phyloP scores from a whole-genome alignment of 2,113 vertebrate species.

The Australoheros scitulus region DNA sequence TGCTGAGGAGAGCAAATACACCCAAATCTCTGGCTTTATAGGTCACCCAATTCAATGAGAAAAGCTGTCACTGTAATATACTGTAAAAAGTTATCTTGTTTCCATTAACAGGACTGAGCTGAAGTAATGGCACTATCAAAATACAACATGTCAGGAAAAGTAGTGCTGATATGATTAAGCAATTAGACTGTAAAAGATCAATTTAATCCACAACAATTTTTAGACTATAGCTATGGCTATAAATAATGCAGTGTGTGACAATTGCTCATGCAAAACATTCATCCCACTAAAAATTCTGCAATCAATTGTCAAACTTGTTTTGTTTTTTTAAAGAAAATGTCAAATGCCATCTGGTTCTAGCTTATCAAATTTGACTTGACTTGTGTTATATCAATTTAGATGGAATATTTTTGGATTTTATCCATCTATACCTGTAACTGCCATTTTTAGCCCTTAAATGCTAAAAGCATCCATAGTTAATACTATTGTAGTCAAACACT shows the following conservation, averaged over 20 bases:
- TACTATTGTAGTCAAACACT: background rate
- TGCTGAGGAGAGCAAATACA: conserved; percentile 27
- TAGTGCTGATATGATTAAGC: background rate
- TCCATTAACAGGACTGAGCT: background rate
- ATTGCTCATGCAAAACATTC: background rate
- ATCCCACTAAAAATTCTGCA: background rate
- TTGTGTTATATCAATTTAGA: background rate
- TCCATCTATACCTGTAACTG: background rate
- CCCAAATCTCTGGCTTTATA: conserved; percentile 28
- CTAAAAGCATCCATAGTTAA: background rate
- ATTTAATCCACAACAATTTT: background rate
- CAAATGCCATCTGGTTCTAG: background rate
- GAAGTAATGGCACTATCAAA: background rate
- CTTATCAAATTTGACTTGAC: background rate
- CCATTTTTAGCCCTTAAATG: background rate
- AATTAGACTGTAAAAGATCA: background rate
- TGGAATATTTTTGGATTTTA: background rate
- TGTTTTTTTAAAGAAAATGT: background rate
- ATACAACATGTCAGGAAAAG: background rate
- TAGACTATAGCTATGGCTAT: background rate
- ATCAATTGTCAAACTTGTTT: background rate
- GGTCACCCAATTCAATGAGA: conserved; percentile 14
- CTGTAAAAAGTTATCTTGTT: conserved; percentile 30
- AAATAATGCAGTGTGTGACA: background rate
- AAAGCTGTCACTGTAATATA: conserved; percentile 9